These are phyloP conservation scores for Helarctos malayanus DNA, from an alignment of 2,797 vertebrate species.

Conservation along the genomic window DNA sequence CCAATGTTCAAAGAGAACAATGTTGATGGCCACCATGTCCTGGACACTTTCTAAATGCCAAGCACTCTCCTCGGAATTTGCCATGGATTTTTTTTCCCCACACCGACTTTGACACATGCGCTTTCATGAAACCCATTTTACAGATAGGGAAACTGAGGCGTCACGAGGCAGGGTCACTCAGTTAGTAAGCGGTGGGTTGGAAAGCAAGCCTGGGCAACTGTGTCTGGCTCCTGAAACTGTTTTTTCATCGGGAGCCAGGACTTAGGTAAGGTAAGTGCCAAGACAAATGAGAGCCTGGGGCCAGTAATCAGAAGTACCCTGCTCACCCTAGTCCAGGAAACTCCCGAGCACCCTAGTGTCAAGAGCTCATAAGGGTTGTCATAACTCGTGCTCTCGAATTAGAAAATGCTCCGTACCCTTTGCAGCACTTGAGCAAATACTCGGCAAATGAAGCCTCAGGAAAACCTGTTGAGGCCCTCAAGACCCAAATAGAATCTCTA, in stretches of 20 bases:
- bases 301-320: not conserved
- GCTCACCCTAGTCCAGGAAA: not conserved
- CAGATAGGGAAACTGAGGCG: not conserved
- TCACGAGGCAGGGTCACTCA: not conserved
- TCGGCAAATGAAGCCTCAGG: not conserved
- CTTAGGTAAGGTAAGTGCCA: not conserved
- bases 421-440: not conserved
- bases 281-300: not conserved
- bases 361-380: not conserved
- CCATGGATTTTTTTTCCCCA: not conserved
- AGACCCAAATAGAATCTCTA: not conserved
- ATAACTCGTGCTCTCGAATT: not conserved
- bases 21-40: fast-evolving
- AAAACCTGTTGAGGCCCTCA: not conserved
- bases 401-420: not conserved
- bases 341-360: not conserved
- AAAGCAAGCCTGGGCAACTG: not conserved
- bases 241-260: not conserved
- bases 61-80: not conserved
- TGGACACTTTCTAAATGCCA: not conserved
- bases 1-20: not conserved
- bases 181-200: not conserved
- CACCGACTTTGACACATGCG: not conserved
- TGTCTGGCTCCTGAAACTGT: too few relatives aligned
- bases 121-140: not conserved